Base-by-base conservation (phyloP, 2,888 invertebrate species). In the Rutpela maculata region DNA sequence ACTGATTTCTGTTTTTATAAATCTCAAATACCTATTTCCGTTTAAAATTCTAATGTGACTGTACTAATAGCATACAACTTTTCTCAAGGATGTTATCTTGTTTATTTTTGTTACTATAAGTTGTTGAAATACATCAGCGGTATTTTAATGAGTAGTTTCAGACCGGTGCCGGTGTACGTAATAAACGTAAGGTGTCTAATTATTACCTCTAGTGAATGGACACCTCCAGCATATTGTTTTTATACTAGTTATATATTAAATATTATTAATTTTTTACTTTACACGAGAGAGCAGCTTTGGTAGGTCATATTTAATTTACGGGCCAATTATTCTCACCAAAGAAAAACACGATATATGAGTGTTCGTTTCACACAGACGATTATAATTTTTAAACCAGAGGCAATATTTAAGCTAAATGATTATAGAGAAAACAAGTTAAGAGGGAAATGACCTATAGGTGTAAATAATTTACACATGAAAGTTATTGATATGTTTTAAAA, bases 61-160 rank as follows among this genome's bases (percentile, higher is more conserved):
- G 15, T n/a, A 50, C 35, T 63, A 63, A 35, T 35, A 63, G 35
- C 11, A 35, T 35, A 35, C 62, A 63, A 17, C 35, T 35, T 31
- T 17, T 15, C 62, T 17, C 62, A 35, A 63, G 62, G 62, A 63
- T 63, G 6, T 35, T 17, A n/a, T n/a, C 62, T n/a, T 17, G 62
- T 63, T 63, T 63, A 63, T 63, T 63, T 63, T 63, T 63, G 62
- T 63, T 63, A n/a, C 35, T 63, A 63, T 18, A 35, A 63, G 62
- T 63, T 63, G 62, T 63, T 63, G 62, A 63, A 62, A 63, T 35
- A 63, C 62, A 63, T 63, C 62, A 63, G 62, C 62, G 62, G 62
- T 35, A 35, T 63, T 63, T 35, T 63, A 63, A 63, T 63, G 62
- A 63, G 35, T 63, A 63, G 62, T 63, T 63, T 63, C 35, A 18